Evolutionary conservation across 2,113 vertebrate genomes (phyloP).

Genomic region (Pygoscelis antarcticus): DNA sequence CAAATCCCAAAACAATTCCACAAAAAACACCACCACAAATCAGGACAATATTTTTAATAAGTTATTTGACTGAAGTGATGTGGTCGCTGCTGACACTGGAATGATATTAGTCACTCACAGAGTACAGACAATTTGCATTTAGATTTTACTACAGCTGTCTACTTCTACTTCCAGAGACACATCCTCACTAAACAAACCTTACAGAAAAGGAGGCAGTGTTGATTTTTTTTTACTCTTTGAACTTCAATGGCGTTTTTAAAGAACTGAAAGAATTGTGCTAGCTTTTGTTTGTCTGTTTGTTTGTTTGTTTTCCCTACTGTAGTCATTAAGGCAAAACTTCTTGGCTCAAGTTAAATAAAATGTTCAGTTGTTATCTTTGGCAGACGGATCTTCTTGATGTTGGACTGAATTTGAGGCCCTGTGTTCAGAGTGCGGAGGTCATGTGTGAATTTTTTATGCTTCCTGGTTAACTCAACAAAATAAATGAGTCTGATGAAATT

Average conservation of each 20-base stretch:
- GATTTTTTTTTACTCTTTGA: not conserved
- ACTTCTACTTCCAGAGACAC: not conserved
- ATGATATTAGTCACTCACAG: not conserved
- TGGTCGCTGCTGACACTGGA: not conserved
- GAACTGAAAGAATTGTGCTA: not conserved
- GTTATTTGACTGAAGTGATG: not conserved
- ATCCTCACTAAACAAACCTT: not conserved
- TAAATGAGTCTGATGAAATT: slow-evolving; percentile 67
- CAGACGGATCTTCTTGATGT: slow-evolving; percentile 33
- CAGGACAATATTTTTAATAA: not conserved
- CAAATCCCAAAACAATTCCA: not conserved
- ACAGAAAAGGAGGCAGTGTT: not conserved
- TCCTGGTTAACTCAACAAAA: slow-evolving; percentile 63
- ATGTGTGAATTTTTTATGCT: slow-evolving; percentile 62
- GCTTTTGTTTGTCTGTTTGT: not conserved
- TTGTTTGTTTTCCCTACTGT: not conserved
- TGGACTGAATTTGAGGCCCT: slow-evolving; percentile 21
- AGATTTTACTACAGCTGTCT: not conserved
- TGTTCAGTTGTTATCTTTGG: slow-evolving; percentile 53
- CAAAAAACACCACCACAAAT: not conserved
- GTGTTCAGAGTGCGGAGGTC: slow-evolving; percentile 29
- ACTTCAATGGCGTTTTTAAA: not conserved
- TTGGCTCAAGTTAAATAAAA: slow-evolving; percentile 50
- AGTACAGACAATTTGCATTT: not conserved
- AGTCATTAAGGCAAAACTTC: slow-evolving; percentile 27